Base-by-base conservation (phyloP, 2,888 invertebrate species). In the Halocaridina rubra region DNA sequence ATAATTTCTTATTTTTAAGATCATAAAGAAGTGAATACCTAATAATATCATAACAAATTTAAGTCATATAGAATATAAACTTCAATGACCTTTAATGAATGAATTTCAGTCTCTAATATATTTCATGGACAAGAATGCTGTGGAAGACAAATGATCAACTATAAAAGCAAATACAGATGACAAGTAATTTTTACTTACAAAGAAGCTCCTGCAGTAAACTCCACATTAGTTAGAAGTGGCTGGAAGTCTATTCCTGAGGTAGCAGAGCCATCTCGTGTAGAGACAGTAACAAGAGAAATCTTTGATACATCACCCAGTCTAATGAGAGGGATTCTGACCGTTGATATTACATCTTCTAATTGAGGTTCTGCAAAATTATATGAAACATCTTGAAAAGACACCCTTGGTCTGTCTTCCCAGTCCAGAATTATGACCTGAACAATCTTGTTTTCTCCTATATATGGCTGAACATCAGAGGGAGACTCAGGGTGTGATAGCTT, bases 321-420 rank as follows among this genome's bases (percentile, higher is more conserved):
- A 46, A 85, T 82, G 16, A 86, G 39, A 8, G 81, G 75, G 3
- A 88, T 64, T 32, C 57, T 76, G 10, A 84, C 59, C 13, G 22
- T 64, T 7, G 80, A 80, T n/a, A 71, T 72, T n/a, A 78, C 77
- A 32, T 75, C 57, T 3, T 29, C 33, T 7, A 72, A 32, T n/a
- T 69, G 59, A 24, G 84, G 84, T 29, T 84, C 86, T 19, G 74
- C 64, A 67, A 80, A 80, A n/a, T 81, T 82, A 61, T 88, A 87
- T 16, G 59, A 39, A 61, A 71, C 69, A 32, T 88, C 76, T 29
- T 89, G 84, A 29, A 89, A 87, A 16, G 75, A 74, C 16, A 89
- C 88, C 86, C 88, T 84, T n/a, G 89, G 88, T 90, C 90, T 90
- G 89, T 91, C 91, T 88, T 91, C 90, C 57, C 89, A 86, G 88